Conservation (phyloP, 2,888 invertebrate species). For the Standfussiana lucernea region DNA sequence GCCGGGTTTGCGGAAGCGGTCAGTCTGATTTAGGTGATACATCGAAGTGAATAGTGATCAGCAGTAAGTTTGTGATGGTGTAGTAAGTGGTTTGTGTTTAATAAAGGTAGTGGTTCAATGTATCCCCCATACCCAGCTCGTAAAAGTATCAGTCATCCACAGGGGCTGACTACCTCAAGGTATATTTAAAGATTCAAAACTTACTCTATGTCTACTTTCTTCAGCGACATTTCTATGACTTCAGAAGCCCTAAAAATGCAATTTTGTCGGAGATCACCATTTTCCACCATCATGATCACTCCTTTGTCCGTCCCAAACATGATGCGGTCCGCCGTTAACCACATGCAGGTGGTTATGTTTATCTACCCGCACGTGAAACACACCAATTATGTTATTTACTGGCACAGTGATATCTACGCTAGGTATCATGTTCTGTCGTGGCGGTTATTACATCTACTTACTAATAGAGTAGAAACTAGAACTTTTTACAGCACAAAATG, state of each 20-base stretch:
- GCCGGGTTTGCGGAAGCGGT: no score
- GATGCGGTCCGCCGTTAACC: constrained; percentile 96
- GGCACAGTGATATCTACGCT: constrained; percentile 28
- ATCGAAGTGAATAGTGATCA: neutral
- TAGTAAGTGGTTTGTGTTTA: neutral
- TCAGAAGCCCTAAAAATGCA: constrained; percentile 92
- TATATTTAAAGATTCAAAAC: constrained; percentile 55
- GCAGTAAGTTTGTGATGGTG: neutral
- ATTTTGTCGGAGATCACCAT: constrained; percentile 94
- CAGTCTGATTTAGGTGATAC: no score
- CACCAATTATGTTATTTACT: constrained; percentile 56
- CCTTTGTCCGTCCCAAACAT: constrained; percentile 95
- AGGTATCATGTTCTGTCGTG: constrained; percentile 13
- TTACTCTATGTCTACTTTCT: constrained; percentile 91
- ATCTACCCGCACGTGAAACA: constrained; percentile 80
- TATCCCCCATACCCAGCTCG: neutral
- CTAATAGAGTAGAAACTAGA: neutral
- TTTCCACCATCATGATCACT: constrained; percentile 94
- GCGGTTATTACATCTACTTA: constrained; percentile 4
- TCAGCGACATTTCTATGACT: constrained; percentile 91
- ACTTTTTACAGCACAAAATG: neutral
- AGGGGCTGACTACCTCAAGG: neutral
- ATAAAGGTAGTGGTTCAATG: neutral
- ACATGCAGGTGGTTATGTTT: constrained; percentile 94
- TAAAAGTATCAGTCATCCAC: neutral